A percentile compares a stretch with the other conserved stretches of the same genome.
Evolutionary conservation across 1,140 invertebrate species (phyloP).

Genomic region (Rhopalosiphum padi): DNA sequence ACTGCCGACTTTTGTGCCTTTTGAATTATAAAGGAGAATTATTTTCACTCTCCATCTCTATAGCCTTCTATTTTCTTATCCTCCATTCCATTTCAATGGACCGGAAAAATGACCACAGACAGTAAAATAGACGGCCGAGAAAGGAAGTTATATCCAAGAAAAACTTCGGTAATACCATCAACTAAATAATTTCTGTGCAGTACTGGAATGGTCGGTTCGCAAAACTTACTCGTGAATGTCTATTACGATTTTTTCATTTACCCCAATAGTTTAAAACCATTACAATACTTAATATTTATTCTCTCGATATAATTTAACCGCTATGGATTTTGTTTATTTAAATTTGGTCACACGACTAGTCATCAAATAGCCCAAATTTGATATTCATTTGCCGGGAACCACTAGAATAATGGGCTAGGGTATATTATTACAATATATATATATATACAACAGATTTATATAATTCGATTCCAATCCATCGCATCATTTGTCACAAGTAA

Average conservation of each 20-base stretch:
- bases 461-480: neutral
- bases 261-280: neutral
- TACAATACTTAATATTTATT: neutral
- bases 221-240: constrained; percentile 5
- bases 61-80: constrained; percentile 48
- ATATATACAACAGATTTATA: neutral
- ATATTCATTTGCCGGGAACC: neutral
- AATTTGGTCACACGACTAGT: neutral
- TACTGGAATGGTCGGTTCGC: neutral
- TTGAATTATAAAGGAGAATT: constrained; percentile 53
- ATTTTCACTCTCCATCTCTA: constrained; percentile 45
- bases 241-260: neutral
- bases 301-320: neutral
- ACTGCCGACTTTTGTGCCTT: constrained; percentile 28
- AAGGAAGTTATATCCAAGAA: constrained; percentile 17
- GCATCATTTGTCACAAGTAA: neutral
- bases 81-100: constrained; percentile 48
- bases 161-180: constrained; percentile 34
- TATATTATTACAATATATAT: neutral
- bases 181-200: neutral
- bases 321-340: neutral
- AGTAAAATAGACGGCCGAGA: neutral
- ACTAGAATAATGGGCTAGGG: neutral
- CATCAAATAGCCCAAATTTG: neutral
- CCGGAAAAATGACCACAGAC: constrained; percentile 54